A percentile compares a stretch with the other conserved stretches of the same genome.
Evolutionary conservation across 2,797 vertebrate genomes (phyloP).

Genomic region (Hippoglossus hippoglossus): DNA sequence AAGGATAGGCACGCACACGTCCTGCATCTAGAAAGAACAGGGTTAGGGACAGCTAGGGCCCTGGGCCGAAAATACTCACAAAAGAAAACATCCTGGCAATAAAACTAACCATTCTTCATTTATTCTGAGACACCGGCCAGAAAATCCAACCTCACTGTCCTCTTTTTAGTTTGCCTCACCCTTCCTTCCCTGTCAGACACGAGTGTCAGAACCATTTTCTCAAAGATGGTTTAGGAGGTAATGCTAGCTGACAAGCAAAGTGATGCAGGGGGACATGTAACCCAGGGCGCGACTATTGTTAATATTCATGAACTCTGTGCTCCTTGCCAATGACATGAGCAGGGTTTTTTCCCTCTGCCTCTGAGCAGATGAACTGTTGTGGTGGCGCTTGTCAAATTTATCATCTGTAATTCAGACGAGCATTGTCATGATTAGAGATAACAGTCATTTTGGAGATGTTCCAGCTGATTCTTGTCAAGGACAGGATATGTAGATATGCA

Average conservation of each 20-base stretch:
- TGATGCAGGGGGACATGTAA: conserved; percentile 43
- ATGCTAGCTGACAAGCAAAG: conserved; percentile 70
- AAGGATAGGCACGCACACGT: conserved; percentile 6
- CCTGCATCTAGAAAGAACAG: conserved; percentile 14
- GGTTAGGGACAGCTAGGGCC: conserved; percentile 10
- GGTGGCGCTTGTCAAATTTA: conserved; percentile 3
- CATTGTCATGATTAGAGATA: background rate
- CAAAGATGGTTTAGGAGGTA: conserved; percentile 51
- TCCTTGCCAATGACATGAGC: conserved; percentile 25
- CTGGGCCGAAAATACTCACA: conserved; percentile 34
- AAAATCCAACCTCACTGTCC: conserved; percentile 42
- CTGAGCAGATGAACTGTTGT: conserved; percentile 27
- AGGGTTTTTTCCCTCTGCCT: background rate
- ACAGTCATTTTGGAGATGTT: background rate
- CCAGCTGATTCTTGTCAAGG: background rate
- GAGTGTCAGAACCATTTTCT: conserved; percentile 70
- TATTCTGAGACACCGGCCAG: conserved; percentile 33
- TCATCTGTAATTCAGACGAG: conserved; percentile 11
- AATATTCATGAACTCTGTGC: conserved; percentile 59
- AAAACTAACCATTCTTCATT: conserved; percentile 41
- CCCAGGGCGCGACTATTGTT: conserved; percentile 40
- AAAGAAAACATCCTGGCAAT: conserved; percentile 35
- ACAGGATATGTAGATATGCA: too few species aligned
- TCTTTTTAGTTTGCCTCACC: conserved; percentile 46
- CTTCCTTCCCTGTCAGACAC: conserved; percentile 47